A percentile compares a stretch with the other conserved stretches of the same genome.
Conservation (phyloP, 2,113 vertebrate genomes). For the Alaudala cheleensis region DNA sequence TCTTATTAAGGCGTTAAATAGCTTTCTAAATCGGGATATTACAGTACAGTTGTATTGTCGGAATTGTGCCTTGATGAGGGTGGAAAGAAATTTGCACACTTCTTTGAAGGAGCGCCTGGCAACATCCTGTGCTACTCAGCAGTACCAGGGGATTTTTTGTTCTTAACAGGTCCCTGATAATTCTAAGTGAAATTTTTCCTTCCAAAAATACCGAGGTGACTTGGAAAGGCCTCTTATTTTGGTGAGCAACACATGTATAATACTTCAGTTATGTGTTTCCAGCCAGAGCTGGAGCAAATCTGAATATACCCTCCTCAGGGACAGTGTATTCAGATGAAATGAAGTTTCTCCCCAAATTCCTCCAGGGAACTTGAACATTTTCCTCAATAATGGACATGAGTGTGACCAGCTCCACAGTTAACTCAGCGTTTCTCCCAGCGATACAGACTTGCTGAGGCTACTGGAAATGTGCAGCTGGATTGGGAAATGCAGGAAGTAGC, state of each 20-base stretch:
- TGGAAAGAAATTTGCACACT: neutral
- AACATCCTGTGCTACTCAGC: neutral
- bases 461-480: constrained; percentile 20
- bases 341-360: neutral
- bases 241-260: neutral
- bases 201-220: neutral
- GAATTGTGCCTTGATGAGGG: neutral
- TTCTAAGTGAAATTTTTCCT: neutral
- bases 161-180: neutral
- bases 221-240: neutral
- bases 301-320: neutral
- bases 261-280: neutral
- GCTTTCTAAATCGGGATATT: neutral
- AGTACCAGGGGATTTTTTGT: neutral
- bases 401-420: neutral
- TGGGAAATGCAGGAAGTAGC: constrained; percentile 42
- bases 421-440: neutral
- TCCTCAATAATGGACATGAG: neutral
- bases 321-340: neutral
- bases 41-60: neutral
- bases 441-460: constrained; percentile 50
- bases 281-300: neutral
- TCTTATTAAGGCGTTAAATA: neutral
- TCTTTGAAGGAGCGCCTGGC: neutral
- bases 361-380: constrained; percentile 13